Evolutionary conservation across 2,888 invertebrate genomes (phyloP).

Genomic region (Diaphora mendica): DNA sequence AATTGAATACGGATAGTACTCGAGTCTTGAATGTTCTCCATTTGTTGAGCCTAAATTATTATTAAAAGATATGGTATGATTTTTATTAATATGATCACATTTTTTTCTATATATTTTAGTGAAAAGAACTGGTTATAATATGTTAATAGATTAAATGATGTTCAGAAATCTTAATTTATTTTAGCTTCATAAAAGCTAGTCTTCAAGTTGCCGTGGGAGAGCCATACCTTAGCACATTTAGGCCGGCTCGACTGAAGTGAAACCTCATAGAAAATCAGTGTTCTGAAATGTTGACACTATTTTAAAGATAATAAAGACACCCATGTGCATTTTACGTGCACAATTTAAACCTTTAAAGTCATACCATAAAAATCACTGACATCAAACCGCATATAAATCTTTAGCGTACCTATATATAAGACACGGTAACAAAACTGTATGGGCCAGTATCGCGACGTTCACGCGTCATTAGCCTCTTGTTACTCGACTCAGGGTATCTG

Average conservation of each 20-base stretch:
- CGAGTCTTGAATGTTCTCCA: background rate
- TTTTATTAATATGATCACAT: background rate
- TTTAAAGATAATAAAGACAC: no score
- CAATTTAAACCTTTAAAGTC: background rate
- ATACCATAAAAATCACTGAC: conserved; percentile 4
- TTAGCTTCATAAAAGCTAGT: no score
- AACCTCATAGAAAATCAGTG: no score
- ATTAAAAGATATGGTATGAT: background rate
- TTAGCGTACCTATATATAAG: conserved; percentile 5
- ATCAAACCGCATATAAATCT: conserved; percentile 2
- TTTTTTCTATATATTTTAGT: no score
- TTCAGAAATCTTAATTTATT: no score
- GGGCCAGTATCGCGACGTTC: conserved; percentile 51
- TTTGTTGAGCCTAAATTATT: background rate
- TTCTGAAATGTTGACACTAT: no score
- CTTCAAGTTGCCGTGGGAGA: no score
- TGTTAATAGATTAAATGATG: no score
- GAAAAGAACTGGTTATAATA: no score
- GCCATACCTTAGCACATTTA: no score
- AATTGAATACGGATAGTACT: background rate
- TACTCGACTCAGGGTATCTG: conserved; percentile 39
- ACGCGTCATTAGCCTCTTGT: conserved; percentile 53
- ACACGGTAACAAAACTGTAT: conserved; percentile 19
- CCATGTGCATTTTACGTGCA: background rate
- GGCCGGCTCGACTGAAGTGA: background rate